Evolutionary conservation across 2,113 vertebrate species (phyloP).

Genomic region (Ochotona curzoniae): DNA sequence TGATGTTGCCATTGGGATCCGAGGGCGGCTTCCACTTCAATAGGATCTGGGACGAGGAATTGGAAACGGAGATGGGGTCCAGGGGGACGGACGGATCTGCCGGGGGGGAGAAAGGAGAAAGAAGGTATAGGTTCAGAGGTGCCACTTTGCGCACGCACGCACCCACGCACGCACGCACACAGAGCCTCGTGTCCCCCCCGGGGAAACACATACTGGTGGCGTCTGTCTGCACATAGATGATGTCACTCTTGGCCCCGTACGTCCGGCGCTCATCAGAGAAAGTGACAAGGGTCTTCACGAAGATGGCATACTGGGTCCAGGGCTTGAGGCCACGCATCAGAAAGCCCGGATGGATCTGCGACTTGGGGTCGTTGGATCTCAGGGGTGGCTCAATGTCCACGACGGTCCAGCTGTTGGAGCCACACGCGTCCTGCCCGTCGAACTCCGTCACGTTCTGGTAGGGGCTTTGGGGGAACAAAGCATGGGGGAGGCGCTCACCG

Average conservation of each 20-base stretch:
- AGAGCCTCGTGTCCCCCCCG: too few relatives aligned
- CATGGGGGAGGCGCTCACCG: not conserved
- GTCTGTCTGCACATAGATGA: slow-evolving; percentile 96
- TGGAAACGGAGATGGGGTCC: slow-evolving; percentile 95
- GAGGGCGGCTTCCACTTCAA: slow-evolving; percentile 97
- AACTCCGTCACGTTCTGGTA: slow-evolving; percentile 97
- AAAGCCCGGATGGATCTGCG: slow-evolving; percentile 87
- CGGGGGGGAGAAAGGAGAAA: not conserved
- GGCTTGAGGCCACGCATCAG: slow-evolving; percentile 94
- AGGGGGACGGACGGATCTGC: slow-evolving; percentile 95
- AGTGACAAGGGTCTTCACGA: slow-evolving; percentile 97
- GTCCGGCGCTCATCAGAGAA: slow-evolving; percentile 94
- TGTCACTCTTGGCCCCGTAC: slow-evolving; percentile 96
- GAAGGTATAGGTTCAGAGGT: too few relatives aligned
- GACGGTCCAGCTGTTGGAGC: slow-evolving; percentile 98
- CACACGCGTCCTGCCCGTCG: slow-evolving; percentile 97
- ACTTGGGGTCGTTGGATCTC: slow-evolving; percentile 88
- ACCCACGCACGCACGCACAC: too few relatives aligned
- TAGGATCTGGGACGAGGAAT: slow-evolving; percentile 96
- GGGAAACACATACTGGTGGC: slow-evolving; percentile 91
- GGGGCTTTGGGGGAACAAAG: slow-evolving; percentile 84
- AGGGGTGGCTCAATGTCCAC: slow-evolving; percentile 94
- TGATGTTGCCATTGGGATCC: slow-evolving; percentile 97
- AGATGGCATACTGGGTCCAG: slow-evolving; percentile 98
- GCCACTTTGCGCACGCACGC: too few relatives aligned